A percentile compares a stretch with the other conserved stretches of the same genome.
phyloP scores from a whole-genome alignment of 2,888 invertebrate species.

The Synanthedon myopaeformis region DNA sequence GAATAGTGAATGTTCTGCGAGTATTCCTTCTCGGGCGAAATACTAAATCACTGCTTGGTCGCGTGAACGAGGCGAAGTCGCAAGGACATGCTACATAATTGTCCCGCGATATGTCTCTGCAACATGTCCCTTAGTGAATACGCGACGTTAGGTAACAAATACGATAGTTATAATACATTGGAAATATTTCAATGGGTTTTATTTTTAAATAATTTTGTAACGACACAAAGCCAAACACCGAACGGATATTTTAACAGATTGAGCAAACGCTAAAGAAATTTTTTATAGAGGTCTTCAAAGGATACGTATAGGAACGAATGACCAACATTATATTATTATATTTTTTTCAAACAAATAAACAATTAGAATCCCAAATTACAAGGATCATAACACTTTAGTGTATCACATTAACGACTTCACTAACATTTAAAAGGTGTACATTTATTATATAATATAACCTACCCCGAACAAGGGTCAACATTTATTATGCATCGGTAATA shows the following conservation, averaged over 20 bases:
- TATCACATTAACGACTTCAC: slow-evolving; percentile 57
- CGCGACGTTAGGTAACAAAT: too few relatives aligned
- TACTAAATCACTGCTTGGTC: too few relatives aligned
- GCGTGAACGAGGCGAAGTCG: too few relatives aligned
- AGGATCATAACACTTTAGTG: slow-evolving; percentile 48
- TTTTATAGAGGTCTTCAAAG: slow-evolving; percentile 20
- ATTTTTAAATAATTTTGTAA: neutral
- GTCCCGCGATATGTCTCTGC: too few relatives aligned
- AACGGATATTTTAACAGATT: slow-evolving; percentile 36
- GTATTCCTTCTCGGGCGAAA: too few relatives aligned
- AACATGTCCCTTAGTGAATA: too few relatives aligned
- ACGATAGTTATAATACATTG: too few relatives aligned
- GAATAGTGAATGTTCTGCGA: too few relatives aligned
- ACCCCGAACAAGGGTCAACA: slow-evolving; percentile 55
- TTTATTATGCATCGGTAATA: slow-evolving; percentile 57
- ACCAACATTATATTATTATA: slow-evolving; percentile 24
- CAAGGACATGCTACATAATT: too few relatives aligned
- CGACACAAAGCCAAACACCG: neutral
- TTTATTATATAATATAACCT: slow-evolving; percentile 21
- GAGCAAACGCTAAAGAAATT: slow-evolving; percentile 57
- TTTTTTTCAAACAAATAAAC: slow-evolving; percentile 32
- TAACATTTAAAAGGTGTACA: slow-evolving; percentile 54
- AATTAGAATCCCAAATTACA: slow-evolving; percentile 43
- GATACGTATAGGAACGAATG: slow-evolving; percentile 59
- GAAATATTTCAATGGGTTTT: too few relatives aligned